Percentiles rank a stretch among this genome's conserved stretches.
phyloP scores from a whole-genome alignment of 2,113 vertebrate genomes.

The Piprites chloris region DNA sequence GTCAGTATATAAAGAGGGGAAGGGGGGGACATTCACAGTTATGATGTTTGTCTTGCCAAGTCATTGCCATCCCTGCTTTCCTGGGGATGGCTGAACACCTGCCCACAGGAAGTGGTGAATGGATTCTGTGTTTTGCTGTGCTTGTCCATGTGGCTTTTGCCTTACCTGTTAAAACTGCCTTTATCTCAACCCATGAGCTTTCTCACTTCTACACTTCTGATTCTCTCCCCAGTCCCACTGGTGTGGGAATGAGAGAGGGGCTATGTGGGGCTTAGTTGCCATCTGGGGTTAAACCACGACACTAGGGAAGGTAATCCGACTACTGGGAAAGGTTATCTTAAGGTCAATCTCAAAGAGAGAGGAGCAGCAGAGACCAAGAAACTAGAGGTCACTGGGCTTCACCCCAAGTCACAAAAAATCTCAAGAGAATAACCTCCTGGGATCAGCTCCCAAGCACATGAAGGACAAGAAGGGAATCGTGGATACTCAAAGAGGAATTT shows the following conservation, averaged over 20 bases:
- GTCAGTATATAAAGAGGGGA: not conserved
- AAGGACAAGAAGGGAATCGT: not conserved
- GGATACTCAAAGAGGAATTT: not conserved
- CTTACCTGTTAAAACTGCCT: not conserved
- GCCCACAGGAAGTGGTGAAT: not conserved
- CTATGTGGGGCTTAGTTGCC: not conserved
- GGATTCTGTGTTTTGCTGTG: not conserved
- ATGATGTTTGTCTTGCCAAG: not conserved
- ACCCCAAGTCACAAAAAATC: not conserved
- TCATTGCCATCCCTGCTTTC: not conserved
- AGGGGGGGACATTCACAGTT: not conserved
- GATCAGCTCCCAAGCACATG: not conserved
- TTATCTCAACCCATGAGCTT: not conserved
- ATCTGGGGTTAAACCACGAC: rapidly evolving
- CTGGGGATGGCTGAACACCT: not conserved
- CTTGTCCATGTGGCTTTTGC: not conserved
- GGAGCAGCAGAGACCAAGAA: not conserved
- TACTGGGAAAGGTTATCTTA: not conserved
- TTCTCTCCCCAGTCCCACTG: not conserved
- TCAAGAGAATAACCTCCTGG: not conserved
- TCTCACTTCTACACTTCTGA: not conserved
- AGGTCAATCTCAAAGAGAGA: not conserved
- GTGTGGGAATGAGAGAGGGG: not conserved
- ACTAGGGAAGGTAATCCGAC: not conserved
- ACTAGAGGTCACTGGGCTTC: not conserved